Evolutionary conservation across 2,797 vertebrate genomes (phyloP), one percentile per base, ranked within the genome.

Genomic region (Todus mexicanus): DNA sequence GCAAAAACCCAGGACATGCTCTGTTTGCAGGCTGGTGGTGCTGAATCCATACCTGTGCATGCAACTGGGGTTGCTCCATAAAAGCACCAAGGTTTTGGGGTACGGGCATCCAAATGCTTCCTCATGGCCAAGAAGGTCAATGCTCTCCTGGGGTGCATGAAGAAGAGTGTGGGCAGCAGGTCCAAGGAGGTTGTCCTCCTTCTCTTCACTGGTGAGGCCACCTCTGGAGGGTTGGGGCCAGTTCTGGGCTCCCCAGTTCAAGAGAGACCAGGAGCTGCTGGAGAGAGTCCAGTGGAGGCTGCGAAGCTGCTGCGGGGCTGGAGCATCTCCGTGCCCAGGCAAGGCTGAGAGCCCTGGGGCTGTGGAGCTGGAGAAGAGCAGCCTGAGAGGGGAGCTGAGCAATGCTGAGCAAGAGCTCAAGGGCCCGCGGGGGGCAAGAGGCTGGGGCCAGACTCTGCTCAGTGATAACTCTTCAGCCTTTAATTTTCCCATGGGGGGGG

Each of bases 11-110:
- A 10, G 40, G 29, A 20, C 35, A 8, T 13, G 15, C 22, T 26
- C 57, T 1, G 0, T 72, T 29, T 37, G 8, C 22, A 25, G 37
- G 29, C 19, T 47, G 71, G 4, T 9, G 51, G 5, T 13, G 45
- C 43, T 14, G 42, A 61, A 48, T 37, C 26, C 42, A 51, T 9
- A 31, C 2, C n/a, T 3, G 0, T 3, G 48, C 5, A 2, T 2
- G 53, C 75, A 37, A 40, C 11, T 2, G 15, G 9, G 4, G 29
- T 70, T 35, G 56, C 42, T 40, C 50, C 13, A 0, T 4, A 21
- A n/a, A 2, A 53, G 17, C 8, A 22, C 6, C 14, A 14, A 14
- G n/a, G 8, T 64, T 69, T 26, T 1, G 27, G 59, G 50, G 19
- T 65, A 12, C 2, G 1, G 48, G 22, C 13, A 25, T 20, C 19